Conservation (phyloP, 2,797 vertebrate species). For the Ctenochaetus hawaiiensis region DNA sequence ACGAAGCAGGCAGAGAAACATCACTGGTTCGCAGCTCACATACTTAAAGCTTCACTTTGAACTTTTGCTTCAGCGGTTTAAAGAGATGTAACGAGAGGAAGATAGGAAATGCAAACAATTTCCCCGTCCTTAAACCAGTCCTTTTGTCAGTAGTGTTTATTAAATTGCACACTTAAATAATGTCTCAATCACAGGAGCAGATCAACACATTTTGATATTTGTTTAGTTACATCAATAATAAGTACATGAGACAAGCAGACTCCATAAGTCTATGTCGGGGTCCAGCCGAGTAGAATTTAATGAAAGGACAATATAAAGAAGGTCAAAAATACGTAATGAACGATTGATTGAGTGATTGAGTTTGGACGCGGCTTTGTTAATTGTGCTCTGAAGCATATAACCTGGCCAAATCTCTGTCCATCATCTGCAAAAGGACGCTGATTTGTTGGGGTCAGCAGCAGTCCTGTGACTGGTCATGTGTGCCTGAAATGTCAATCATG, state of each 20-base stretch:
- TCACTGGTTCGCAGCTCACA: slow-evolving; percentile 46
- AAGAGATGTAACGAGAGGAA: slow-evolving; percentile 38
- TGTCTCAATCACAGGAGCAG: slow-evolving; percentile 1
- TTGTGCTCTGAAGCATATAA: slow-evolving; percentile 64
- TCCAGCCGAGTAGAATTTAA: not conserved
- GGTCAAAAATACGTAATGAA: slow-evolving; percentile 25
- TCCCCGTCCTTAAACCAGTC: slow-evolving; percentile 10
- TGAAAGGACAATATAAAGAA: slow-evolving; percentile 25
- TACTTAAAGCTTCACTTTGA: slow-evolving; percentile 55
- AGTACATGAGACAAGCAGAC: not conserved
- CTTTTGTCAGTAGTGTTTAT: slow-evolving; percentile 13
- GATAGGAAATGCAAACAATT: slow-evolving; percentile 23
- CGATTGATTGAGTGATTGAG: slow-evolving; percentile 37
- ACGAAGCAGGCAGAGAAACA: slow-evolving; percentile 48
- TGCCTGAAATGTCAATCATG: slow-evolving; percentile 80
- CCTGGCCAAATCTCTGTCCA: slow-evolving; percentile 49
- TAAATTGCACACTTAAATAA: not conserved
- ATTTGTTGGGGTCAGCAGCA: slow-evolving; percentile 61
- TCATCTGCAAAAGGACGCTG: slow-evolving; percentile 41
- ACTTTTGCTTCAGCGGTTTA: slow-evolving; percentile 42
- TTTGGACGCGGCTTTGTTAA: slow-evolving; percentile 52
- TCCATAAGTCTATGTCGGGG: not conserved
- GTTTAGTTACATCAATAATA: not conserved
- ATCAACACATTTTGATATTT: not conserved
- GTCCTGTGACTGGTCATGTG: slow-evolving; percentile 82